Evolutionary conservation across 1,140 invertebrate genomes (phyloP).

Genomic region (Psix sp.): DNA sequence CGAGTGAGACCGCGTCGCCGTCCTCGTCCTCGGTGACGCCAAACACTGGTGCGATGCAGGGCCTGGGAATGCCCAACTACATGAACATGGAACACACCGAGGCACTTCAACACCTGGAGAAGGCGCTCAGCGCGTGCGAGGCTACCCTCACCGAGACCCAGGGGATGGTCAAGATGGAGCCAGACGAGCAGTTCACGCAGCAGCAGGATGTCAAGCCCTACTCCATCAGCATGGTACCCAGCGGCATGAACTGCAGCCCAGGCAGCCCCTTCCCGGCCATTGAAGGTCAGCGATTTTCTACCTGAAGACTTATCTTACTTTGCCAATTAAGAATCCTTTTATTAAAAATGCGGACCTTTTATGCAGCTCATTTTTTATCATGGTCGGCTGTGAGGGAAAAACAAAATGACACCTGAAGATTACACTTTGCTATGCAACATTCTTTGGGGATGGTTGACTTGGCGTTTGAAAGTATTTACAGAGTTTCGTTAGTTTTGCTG

Average conservation of each 20-base stretch:
- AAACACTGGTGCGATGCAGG: slow-evolving; percentile 47
- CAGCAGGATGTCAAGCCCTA: slow-evolving; percentile 72
- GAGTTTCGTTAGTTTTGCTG: too few species aligned
- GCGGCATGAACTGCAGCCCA: slow-evolving; percentile 69
- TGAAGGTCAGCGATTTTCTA: slow-evolving; percentile 68
- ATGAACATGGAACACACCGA: slow-evolving; percentile 75
- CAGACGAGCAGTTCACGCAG: slow-evolving; percentile 72
- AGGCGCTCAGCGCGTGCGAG: slow-evolving; percentile 73
- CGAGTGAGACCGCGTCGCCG: slow-evolving; percentile 57
- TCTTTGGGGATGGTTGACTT: too few species aligned
- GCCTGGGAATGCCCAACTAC: slow-evolving; percentile 64
- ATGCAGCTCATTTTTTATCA: too few species aligned
- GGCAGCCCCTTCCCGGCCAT: slow-evolving; percentile 74
- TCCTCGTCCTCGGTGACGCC: slow-evolving; percentile 55
- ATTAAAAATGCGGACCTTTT: too few species aligned
- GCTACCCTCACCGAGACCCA: slow-evolving; percentile 73
- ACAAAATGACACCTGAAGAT: too few species aligned
- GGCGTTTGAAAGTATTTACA: too few species aligned
- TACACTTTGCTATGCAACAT: too few species aligned
- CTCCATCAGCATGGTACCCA: slow-evolving; percentile 74
- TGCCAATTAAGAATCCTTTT: too few species aligned
- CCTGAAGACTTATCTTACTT: not conserved
- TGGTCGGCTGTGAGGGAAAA: too few species aligned
- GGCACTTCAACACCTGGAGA: slow-evolving; percentile 74
- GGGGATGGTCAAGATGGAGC: slow-evolving; percentile 76